phyloP scores from a whole-genome alignment of 2,888 invertebrate genomes.

The Serripes groenlandicus region DNA sequence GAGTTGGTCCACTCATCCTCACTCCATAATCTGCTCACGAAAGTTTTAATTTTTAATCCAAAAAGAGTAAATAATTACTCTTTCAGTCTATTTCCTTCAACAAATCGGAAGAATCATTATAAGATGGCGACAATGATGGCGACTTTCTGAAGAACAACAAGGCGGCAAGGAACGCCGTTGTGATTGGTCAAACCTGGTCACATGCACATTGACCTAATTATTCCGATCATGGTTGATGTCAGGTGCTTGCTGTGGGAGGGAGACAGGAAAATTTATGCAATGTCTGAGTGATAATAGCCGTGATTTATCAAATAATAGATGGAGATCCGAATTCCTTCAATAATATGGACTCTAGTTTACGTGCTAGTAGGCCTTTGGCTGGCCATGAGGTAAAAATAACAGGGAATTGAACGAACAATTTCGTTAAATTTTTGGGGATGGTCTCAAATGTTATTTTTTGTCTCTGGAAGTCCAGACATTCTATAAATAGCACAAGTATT shows the following conservation, averaged over 20 bases:
- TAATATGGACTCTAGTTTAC: constrained; percentile 77
- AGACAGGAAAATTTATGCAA: constrained; percentile 33
- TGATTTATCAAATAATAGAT: constrained; percentile 3
- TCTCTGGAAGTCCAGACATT: constrained; percentile 44
- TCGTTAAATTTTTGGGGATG: constrained; percentile 44
- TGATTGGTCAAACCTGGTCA: constrained; percentile 84
- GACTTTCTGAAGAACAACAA: constrained; percentile 90
- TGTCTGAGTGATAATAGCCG: constrained; percentile 4
- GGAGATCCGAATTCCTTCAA: constrained; percentile 70
- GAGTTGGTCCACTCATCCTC: constrained; percentile 99
- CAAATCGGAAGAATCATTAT: constrained; percentile 90
- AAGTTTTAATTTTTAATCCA: constrained; percentile 75
- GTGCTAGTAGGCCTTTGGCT: constrained; percentile 74
- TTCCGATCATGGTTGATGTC: constrained; percentile 66
- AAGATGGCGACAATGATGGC: constrained; percentile 98
- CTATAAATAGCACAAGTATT: constrained; percentile 53
- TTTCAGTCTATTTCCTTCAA: constrained; percentile 79
- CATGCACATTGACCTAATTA: constrained; percentile 80
- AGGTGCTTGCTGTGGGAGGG: constrained; percentile 70
- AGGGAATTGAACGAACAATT: constrained; percentile 4
- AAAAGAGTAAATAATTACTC: constrained; percentile 71
- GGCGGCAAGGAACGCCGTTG: constrained; percentile 85
- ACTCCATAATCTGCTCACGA: constrained; percentile 89
- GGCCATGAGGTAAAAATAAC: constrained; percentile 74
- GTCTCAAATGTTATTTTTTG: constrained; percentile 60